Conservation (phyloP, 2,888 invertebrate species). For the Subacronicta megacephala region DNA sequence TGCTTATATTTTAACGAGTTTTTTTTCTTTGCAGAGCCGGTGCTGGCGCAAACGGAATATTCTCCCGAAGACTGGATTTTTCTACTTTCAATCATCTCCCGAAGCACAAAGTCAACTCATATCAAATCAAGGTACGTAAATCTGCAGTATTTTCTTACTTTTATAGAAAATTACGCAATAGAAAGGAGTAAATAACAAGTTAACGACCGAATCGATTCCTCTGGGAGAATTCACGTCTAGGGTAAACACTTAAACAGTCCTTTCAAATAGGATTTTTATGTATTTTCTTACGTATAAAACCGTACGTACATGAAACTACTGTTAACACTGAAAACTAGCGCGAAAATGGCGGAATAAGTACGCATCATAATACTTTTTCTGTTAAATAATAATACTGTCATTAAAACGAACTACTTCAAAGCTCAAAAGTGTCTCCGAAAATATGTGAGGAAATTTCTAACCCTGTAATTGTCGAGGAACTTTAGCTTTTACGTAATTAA, state of each 20-base stretch:
- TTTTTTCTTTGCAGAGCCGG: slow-evolving; percentile 92
- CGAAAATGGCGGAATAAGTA: slow-evolving; percentile 17
- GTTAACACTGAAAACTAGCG: slow-evolving; percentile 32
- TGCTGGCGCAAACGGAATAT: slow-evolving; percentile 97
- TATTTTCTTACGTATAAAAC: slow-evolving; percentile 31
- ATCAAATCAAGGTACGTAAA: slow-evolving; percentile 97
- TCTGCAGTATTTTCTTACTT: slow-evolving; percentile 5
- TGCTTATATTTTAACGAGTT: not conserved
- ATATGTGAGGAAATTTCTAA: slow-evolving; percentile 13
- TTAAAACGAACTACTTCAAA: slow-evolving; percentile 12
- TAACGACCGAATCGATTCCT: slow-evolving; percentile 28
- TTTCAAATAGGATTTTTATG: slow-evolving; percentile 41
- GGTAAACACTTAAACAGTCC: slow-evolving; percentile 42
- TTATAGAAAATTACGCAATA: slow-evolving; percentile 10
- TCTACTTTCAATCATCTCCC: slow-evolving; percentile 98
- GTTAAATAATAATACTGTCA: not conserved
- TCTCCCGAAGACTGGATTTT: slow-evolving; percentile 97
- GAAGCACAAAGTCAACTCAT: slow-evolving; percentile 98
- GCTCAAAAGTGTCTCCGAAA: slow-evolving; percentile 8
- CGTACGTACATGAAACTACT: slow-evolving; percentile 34
- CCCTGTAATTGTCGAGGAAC: slow-evolving; percentile 19
- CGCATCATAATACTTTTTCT: not conserved
- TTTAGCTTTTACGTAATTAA: slow-evolving; percentile 11
- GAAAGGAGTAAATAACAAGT: slow-evolving; percentile 37
- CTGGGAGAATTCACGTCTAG: slow-evolving; percentile 34